Evolutionary conservation across 2,888 invertebrate genomes (phyloP).

Genomic region (Rhagium mordax): DNA sequence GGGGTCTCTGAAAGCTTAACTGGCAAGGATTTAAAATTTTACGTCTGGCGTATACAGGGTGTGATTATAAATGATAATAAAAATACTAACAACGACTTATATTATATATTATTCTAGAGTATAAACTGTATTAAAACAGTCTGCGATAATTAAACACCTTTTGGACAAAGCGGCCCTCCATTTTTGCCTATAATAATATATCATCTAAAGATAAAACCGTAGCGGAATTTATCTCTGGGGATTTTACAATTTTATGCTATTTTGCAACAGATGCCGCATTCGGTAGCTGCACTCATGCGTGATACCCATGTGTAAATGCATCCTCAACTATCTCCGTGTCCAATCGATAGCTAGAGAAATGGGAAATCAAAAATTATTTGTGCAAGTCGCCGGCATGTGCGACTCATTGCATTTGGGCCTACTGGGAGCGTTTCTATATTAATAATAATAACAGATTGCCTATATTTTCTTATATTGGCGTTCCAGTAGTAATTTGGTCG

Average conservation of each 20-base stretch:
- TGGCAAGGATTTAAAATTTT: neutral
- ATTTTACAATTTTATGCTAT: constrained; percentile 28
- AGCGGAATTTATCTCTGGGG: constrained; percentile 23
- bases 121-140: neutral
- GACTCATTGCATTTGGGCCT: neutral
- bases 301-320: constrained; percentile 48
- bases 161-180: neutral
- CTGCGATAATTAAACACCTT: neutral
- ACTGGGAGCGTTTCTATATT: neutral
- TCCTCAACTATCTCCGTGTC: constrained; percentile 12
- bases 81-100: too few species aligned
- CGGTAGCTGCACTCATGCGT: constrained; percentile 44
- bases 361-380: constrained; percentile 37
- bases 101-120: too few species aligned
- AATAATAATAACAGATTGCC: too few species aligned
- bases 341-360: constrained; percentile 20
- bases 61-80: too few species aligned
- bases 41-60: neutral
- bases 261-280: constrained; percentile 52
- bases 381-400: neutral
- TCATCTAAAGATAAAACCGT: constrained; percentile 27
- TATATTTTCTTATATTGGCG: too few species aligned
- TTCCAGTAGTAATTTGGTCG: too few species aligned
- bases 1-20: neutral
- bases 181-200: constrained; percentile 22